Base-by-base conservation (phyloP, 2,113 vertebrate genomes). In the Cyanoderma ruficeps region DNA sequence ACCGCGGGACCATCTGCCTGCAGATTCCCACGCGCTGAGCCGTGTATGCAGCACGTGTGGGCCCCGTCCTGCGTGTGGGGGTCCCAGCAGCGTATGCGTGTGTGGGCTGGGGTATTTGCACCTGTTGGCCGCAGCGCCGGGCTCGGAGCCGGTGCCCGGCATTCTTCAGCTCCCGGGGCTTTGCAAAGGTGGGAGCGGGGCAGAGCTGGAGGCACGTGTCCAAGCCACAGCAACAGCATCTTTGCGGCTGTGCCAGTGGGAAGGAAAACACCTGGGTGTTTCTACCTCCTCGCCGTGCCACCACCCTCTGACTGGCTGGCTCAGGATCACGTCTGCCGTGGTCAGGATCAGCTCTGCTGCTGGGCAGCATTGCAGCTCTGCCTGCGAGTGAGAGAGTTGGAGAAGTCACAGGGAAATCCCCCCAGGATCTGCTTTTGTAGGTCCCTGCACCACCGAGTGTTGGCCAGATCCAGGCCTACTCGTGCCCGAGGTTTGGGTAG, bases 71-170 rank as follows among this genome's bases (percentile, higher is more conserved):
- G 3, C 1, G 7, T 2, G 23, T 5, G 20, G 68, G 71, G 76
- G 53, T 82, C 85, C 83, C 8, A 1, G 44, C 19, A 19, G 60
- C 0, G 7, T 25, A 31, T 4, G 2, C 1, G 0, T 0, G 3
- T 1, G 9, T 37, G 71, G 57, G 30, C 3, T 0, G 46, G 49
- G 59, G 17, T 19, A 5, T 85, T 35, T 75, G 63, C 28, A 23
- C 55, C 46, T 16, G 1, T 6, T 7, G 37, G 30, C 55, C 24
- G 22, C 60, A 1, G 2, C 5, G 68, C 68, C 37, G 8, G 23
- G 28, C 55, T 77, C 2, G 0, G 57, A 35, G 42, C 71, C 63
- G 78, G 35, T 9, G 44, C 47, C 55, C 0, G 2, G 68, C 18
- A 4, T 44, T 56, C 71, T 75, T 79, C 90, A 86, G 56, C 74